Evolutionary conservation across 2,797 vertebrate genomes (phyloP), one percentile per base, ranked within the genome.

Genomic region (Distichodus sexfasciatus): DNA sequence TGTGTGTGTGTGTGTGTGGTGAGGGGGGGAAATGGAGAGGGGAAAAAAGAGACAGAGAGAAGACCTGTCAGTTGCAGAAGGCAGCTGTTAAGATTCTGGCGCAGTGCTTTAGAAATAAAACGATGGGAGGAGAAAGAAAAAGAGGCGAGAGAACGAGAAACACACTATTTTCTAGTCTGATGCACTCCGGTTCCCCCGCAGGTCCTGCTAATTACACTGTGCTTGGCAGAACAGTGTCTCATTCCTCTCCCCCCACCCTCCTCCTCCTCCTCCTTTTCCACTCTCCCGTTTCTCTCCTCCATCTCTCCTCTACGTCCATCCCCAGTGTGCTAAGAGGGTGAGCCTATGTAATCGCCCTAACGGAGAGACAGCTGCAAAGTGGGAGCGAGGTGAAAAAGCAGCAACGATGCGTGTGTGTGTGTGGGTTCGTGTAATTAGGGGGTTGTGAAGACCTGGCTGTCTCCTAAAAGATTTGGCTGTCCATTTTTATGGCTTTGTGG

Each of bases 121-220:
- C 55, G 19, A 11, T 55, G 23, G 57, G 38, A 9, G 26, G 12
- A 10, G 36, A 60, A 51, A 36, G 51, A 58, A 31, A 51, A 14
- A 33, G 17, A 4, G 17, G 3, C 9, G 17, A 36, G 23, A 26
- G 6, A n/a, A 31, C 24, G 23, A 58, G 29, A 59, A 15, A 69
- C 74, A 68, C 66, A 62, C 66, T 71, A 78, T 79, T 79, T 79
- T 79, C 77, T 64, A 72, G 71, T 62, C 57, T 44, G 71, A 71
- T 77, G 44, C 67, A 55, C 76, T 71, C 26, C 33, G 10, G 29
- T 65, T 70, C 70, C 35, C 41, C 41, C 26, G 46, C 69, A 33
- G 65, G 54, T 66, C 48, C 33, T 48, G 38, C 72, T 70, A 74
- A 74, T 77, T 75, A 76, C 70, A 44, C 55, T 33, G 15, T 57